Evolutionary conservation across 1,140 invertebrate genomes (phyloP).

Genomic region (Calliopsis andreniformis): DNA sequence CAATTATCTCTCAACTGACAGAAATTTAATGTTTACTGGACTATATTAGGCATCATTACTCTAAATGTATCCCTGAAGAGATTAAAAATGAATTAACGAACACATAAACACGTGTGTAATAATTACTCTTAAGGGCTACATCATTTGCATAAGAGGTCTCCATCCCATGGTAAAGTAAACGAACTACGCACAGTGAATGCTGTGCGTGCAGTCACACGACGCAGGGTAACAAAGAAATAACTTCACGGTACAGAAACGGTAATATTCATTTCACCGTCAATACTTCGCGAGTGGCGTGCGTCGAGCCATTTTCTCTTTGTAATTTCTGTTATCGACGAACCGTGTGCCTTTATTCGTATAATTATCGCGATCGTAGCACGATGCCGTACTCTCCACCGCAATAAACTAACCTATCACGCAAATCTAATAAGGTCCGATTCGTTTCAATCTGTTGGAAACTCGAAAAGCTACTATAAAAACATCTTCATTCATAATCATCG

Average conservation of each 20-base stretch:
- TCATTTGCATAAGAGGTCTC: too few relatives aligned
- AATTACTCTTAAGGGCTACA: too few relatives aligned
- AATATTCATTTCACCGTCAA: constrained; percentile 33
- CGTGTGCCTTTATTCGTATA: constrained; percentile 8
- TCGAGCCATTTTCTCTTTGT: constrained; percentile 40
- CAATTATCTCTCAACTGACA: too few relatives aligned
- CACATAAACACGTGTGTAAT: too few relatives aligned
- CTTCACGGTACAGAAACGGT: constrained; percentile 20
- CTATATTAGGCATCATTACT: too few relatives aligned
- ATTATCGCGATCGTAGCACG: constrained; percentile 34
- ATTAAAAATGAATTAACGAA: too few relatives aligned
- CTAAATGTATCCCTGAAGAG: too few relatives aligned
- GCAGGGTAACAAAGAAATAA: constrained; percentile 16
- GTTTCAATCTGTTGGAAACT: background rate
- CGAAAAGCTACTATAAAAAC: background rate
- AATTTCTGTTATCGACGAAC: constrained; percentile 30
- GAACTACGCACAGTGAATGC: background rate
- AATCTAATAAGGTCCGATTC: constrained; percentile 21
- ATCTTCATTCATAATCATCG: background rate
- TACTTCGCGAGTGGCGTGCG: constrained; percentile 17
- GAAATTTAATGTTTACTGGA: too few relatives aligned
- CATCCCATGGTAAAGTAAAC: too few relatives aligned
- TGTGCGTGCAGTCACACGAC: background rate
- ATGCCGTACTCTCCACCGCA: background rate
- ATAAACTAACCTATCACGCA: constrained; percentile 32